Base-by-base conservation (phyloP, 2,113 vertebrate genomes). In the Cryptomyrus ogoouensis region DNA sequence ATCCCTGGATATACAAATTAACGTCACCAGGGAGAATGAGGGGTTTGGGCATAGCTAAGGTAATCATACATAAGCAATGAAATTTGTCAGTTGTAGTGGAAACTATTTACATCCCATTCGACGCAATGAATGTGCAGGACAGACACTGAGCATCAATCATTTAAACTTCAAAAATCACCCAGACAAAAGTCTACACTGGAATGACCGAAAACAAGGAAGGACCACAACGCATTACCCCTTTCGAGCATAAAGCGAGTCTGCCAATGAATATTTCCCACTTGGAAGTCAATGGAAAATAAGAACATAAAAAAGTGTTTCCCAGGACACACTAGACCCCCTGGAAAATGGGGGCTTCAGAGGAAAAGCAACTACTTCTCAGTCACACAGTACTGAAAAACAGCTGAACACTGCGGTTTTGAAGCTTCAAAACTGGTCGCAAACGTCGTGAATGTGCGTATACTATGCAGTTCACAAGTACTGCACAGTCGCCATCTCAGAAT, bases 261-360 rank as follows among this genome's bases (percentile, higher is more conserved):
- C 35, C 52, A 47, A 89, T 89, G 42, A 88, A 66, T 88, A 88
- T 88, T 88, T 88, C 87, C 42, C 53, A 21, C 42, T 24, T 58
- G 12, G 19, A 49, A 66, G n/a, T 19, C 2, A 21, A 19, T 10
- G 10, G 21, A 46, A 58, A 52, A 21, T 12, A 2, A 21, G 31
- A 47, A 19, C n/a, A 27, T 15, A 46, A 21, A 56, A 42, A 31
- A 46, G 24, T 74, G 66, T 44, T 88, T 6, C 19, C 5, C 58
- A 88, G 39, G 24, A 24, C 3, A 74, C 46, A 19, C 12, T 44
- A 70, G 1, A 88, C 24, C 88, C n/a, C 24, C 88, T 31, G 50
- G 8, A 70, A 77, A n/a, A 5, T 80, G 19, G 24, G 15, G n/a
- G 58, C 49, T 70, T 74, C 31, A 15, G 17, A 39, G 44, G 15